These are phyloP conservation scores for Omphaloscelis lunosa DNA, from an alignment of 2,888 invertebrate species.

Conservation along the genomic window DNA sequence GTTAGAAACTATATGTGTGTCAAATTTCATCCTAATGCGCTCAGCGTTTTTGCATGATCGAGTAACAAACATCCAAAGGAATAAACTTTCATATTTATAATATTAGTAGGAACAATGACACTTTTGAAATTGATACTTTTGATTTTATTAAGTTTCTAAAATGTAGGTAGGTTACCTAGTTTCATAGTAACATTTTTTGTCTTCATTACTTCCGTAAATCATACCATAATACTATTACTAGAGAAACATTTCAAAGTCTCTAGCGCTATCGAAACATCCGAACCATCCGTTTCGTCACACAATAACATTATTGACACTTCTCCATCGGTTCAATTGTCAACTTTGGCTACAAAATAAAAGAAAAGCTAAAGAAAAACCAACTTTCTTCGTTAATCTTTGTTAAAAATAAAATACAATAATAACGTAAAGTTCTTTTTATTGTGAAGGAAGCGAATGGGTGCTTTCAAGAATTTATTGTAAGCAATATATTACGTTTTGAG, in stretches of 20 bases:
- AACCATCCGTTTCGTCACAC: background rate
- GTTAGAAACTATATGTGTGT: no score
- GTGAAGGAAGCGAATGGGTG: constrained; percentile 60
- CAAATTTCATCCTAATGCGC: no score
- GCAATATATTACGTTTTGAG: constrained; percentile 63
- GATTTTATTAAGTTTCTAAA: no score
- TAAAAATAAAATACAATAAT: constrained; percentile 56
- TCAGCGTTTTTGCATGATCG: no score
- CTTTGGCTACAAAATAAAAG: background rate
- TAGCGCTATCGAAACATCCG: background rate
- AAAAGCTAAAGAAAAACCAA: background rate
- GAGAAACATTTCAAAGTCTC: background rate
- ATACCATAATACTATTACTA: background rate
- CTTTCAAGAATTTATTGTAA: constrained; percentile 62
- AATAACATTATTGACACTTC: background rate
- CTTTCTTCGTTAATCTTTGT: constrained; percentile 21
- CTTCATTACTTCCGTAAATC: no score
- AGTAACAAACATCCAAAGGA: no score
- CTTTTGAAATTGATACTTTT: no score
- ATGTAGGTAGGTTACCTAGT: no score
- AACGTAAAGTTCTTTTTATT: constrained; percentile 54
- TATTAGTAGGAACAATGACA: no score
- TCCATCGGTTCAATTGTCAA: no score
- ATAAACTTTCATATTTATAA: no score
- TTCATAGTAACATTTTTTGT: no score